Percentiles rank a stretch among this genome's conserved stretches.
Conservation (phyloP, 2,888 invertebrate species). For the Ochropleura leucogaster region DNA sequence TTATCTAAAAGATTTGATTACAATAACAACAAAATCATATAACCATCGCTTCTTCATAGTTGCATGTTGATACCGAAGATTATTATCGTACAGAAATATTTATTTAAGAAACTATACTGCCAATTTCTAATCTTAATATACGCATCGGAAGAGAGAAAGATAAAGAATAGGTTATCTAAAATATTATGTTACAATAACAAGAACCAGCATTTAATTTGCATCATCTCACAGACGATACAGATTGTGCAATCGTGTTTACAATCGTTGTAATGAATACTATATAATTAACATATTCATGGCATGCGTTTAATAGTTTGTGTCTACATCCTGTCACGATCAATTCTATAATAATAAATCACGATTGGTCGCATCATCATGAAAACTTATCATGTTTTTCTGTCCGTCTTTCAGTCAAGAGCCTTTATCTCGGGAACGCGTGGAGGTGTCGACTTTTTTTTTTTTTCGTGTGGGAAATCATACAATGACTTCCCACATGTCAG, state of each 20-base stretch:
- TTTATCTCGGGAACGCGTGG: no score
- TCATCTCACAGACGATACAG: conserved; percentile 9
- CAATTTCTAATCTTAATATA: not conserved
- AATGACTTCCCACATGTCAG: no score
- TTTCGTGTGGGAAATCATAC: no score
- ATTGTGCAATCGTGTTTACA: conserved; percentile 4
- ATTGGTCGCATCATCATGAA: conserved; percentile 24
- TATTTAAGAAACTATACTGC: not conserved
- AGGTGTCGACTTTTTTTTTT: no score
- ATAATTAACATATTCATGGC: conserved; percentile 26
- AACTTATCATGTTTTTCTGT: not conserved
- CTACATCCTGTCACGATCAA: conserved; percentile 11
- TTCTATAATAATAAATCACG: conserved; percentile 17
- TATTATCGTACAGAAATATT: not conserved
- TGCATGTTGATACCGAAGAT: no score
- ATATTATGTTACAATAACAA: not conserved
- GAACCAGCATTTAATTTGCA: conserved; percentile 4
- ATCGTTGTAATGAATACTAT: conserved; percentile 14
- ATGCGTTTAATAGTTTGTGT: conserved; percentile 8
- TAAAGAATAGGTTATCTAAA: conserved; percentile 15
- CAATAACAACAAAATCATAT: not conserved
- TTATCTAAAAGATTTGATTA: conserved; percentile 1
- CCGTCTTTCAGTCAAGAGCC: no score
- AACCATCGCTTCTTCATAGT: no score
- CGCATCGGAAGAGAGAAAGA: not conserved